phyloP scores from a whole-genome alignment of 1,140 invertebrate species.

The Meloidogyne hapla region DNA sequence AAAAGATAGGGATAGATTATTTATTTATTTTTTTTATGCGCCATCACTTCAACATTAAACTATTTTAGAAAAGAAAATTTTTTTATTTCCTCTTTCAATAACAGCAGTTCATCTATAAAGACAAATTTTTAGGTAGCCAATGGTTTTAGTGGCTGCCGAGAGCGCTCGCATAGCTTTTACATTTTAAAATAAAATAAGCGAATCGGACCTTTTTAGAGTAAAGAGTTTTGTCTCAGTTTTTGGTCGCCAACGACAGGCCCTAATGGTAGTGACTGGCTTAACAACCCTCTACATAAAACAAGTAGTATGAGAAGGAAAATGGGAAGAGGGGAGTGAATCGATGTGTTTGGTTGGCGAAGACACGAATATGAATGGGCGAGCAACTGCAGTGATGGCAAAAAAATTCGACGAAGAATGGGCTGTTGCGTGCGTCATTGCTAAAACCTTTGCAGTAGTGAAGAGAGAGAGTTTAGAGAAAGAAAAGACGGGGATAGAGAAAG shows the following conservation, averaged over 20 bases:
- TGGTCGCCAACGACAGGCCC: neutral
- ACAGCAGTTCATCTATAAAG: neutral
- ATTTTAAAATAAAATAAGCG: neutral
- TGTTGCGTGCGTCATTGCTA: neutral
- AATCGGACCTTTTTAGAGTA: neutral
- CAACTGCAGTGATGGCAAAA: neutral
- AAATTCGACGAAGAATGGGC: neutral
- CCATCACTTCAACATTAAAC: conserved; percentile 2
- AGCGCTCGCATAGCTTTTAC: neutral
- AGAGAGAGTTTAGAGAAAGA: too few species aligned
- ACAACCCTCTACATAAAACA: neutral
- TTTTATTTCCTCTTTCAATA: conserved; percentile 1
- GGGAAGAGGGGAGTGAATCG: neutral
- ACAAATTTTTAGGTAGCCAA: neutral
- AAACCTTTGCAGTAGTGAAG: neutral
- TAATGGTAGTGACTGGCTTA: neutral
- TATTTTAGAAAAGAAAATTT: neutral
- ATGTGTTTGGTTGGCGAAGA: neutral
- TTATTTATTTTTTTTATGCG: neutral
- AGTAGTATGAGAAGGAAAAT: neutral
- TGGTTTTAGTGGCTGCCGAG: neutral
- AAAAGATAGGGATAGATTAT: neutral
- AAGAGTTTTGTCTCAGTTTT: neutral
- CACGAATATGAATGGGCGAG: neutral
- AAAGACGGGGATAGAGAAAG: neutral